Conservation (phyloP, 2,797 vertebrate genomes). For the Neoniphon sammara region DNA sequence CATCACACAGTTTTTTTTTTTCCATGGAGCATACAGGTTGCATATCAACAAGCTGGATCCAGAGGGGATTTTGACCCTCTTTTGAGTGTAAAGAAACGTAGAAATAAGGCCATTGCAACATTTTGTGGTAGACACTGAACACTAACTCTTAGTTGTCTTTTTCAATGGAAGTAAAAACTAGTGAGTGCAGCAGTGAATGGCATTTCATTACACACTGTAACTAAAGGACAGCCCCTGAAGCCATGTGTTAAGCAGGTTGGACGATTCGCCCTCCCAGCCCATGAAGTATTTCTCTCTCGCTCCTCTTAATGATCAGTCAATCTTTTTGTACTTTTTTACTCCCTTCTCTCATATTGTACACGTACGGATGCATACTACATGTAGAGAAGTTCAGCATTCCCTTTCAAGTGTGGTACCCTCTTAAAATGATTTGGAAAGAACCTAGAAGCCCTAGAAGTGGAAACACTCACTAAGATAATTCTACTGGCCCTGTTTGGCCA, state of each 20-base stretch:
- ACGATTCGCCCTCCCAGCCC: slow-evolving; percentile 40
- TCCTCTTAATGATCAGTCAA: slow-evolving; percentile 56
- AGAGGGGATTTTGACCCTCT: slow-evolving; percentile 8
- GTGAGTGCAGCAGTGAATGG: slow-evolving; percentile 53
- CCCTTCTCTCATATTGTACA: slow-evolving; percentile 62
- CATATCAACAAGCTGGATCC: slow-evolving; percentile 63
- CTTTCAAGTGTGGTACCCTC: slow-evolving; percentile 32
- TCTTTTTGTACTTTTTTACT: slow-evolving; percentile 83
- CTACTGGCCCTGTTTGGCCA: slow-evolving; percentile 2
- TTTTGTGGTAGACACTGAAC: slow-evolving; percentile 31
- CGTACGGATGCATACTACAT: slow-evolving; percentile 42
- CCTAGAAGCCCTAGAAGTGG: slow-evolving; percentile 9
- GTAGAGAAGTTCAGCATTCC: slow-evolving; percentile 64
- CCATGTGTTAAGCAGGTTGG: slow-evolving; percentile 60
- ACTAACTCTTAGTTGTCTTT: slow-evolving; percentile 52
- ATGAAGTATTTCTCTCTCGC: slow-evolving; percentile 49
- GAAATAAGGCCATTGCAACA: slow-evolving; percentile 45
- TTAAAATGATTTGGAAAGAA: slow-evolving; percentile 19
- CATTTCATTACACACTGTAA: slow-evolving; percentile 51
- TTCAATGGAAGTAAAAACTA: slow-evolving; percentile 59
- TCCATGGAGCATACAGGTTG: slow-evolving; percentile 54
- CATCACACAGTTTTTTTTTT: slow-evolving; percentile 27
- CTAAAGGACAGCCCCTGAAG: slow-evolving; percentile 52
- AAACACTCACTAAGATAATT: slow-evolving; percentile 1
- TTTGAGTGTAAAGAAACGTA: slow-evolving; percentile 3